These are phyloP conservation scores for Drosophila sordidula DNA, from an alignment of 2,888 invertebrate species.

Conservation along the genomic window DNA sequence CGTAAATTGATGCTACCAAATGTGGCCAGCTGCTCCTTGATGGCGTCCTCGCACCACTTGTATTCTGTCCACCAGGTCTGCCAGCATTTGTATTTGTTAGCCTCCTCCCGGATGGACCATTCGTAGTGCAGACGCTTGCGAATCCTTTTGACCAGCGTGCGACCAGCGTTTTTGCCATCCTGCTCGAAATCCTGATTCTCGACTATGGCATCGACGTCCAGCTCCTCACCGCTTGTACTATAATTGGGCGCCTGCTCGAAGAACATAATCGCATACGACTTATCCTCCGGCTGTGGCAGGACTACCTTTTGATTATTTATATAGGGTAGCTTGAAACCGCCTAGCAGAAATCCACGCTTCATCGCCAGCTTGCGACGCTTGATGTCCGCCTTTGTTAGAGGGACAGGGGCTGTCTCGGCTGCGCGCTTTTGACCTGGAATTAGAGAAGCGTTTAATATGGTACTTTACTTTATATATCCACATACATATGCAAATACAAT, in stretches of 20 bases:
- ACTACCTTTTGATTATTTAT: slow-evolving; percentile 33
- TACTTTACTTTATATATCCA: background rate
- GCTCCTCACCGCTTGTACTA: slow-evolving; percentile 56
- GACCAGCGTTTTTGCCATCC: slow-evolving; percentile 52
- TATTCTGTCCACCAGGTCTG: slow-evolving; percentile 65
- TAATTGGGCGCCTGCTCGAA: slow-evolving; percentile 62
- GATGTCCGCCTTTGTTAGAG: slow-evolving; percentile 55
- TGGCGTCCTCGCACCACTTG: slow-evolving; percentile 57
- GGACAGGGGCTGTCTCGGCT: slow-evolving; percentile 15
- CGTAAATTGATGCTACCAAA: slow-evolving; percentile 54
- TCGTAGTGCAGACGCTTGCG: slow-evolving; percentile 60
- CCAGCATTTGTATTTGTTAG: slow-evolving; percentile 57
- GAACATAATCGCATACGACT: slow-evolving; percentile 68
- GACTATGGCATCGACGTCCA: slow-evolving; percentile 42
- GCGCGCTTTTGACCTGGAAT: slow-evolving; percentile 48
- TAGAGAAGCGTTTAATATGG: background rate
- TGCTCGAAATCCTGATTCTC: slow-evolving; percentile 33
- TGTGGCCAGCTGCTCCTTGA: slow-evolving; percentile 41
- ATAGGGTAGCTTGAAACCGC: slow-evolving; percentile 56
- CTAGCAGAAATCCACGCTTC: slow-evolving; percentile 63
- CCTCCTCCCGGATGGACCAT: slow-evolving; percentile 40
- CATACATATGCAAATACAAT: too few relatives aligned
- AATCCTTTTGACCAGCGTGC: slow-evolving; percentile 52
- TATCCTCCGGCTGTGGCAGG: slow-evolving; percentile 57
- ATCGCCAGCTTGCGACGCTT: slow-evolving; percentile 63